phyloP scores from a whole-genome alignment of 2,888 invertebrate genomes.

The Omphaloscelis lunosa region DNA sequence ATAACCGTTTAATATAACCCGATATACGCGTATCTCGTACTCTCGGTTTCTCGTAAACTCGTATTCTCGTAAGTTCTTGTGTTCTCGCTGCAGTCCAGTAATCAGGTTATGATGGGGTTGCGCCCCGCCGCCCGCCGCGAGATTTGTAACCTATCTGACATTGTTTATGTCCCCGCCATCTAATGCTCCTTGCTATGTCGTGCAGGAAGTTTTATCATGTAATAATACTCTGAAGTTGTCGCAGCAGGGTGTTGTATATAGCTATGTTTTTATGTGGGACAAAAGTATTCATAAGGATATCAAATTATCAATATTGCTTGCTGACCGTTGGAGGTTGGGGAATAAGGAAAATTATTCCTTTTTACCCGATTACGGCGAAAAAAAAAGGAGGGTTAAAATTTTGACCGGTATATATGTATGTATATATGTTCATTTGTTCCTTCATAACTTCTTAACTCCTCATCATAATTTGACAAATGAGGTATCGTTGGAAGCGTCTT shows the following conservation, averaged over 20 bases:
- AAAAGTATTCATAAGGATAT: constrained; percentile 2
- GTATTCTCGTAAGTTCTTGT: constrained; percentile 16
- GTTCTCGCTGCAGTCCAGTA: constrained; percentile 44
- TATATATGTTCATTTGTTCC: too few species aligned
- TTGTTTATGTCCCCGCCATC: constrained; percentile 55
- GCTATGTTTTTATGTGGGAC: not conserved
- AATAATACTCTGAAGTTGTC: constrained; percentile 19
- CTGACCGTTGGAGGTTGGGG: constrained; percentile 2
- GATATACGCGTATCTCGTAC: constrained; percentile 1
- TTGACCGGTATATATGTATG: too few species aligned
- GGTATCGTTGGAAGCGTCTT: too few species aligned
- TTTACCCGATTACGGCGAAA: not conserved
- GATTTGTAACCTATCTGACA: constrained; percentile 61
- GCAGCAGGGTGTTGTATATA: constrained; percentile 17
- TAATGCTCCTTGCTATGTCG: constrained; percentile 27
- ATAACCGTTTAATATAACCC: constrained; percentile 53
- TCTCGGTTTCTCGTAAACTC: constrained; percentile 19
- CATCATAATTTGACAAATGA: too few species aligned
- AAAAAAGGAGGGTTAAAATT: too few species aligned
- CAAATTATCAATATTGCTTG: constrained; percentile 18
- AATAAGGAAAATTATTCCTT: constrained; percentile 25
- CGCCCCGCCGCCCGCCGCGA: constrained; percentile 61
- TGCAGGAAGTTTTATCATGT: constrained; percentile 21
- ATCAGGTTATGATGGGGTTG: constrained; percentile 66
- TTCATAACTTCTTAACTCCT: too few species aligned